Base-by-base conservation (phyloP, 2,797 vertebrate genomes). In the Sarcoramphus papa region DNA sequence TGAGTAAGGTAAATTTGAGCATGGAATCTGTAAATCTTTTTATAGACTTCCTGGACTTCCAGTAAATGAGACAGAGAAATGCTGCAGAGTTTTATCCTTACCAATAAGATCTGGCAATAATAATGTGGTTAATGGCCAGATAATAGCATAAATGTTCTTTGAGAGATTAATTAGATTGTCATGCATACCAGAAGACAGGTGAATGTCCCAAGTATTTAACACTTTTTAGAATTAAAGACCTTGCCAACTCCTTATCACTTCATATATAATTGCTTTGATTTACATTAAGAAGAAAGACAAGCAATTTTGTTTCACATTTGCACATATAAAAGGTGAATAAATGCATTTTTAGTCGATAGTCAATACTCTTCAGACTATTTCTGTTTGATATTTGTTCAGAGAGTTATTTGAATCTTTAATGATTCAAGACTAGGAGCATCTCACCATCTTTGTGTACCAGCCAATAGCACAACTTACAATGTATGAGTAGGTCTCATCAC, bases 161-260 rank as follows among this genome's bases (percentile, higher is more conserved):
- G 20, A 82, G 35, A 95, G 72, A 94, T 96, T 85, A 96, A 81
- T 96, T 79, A 86, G 82, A 85, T 90, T 87, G 43, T 85, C 79
- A 73, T 65, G 67, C 31, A 77, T 57, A 60, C 33, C 23, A 93
- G 72, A 78, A 95, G 67, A 57, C 21, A 43, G 56, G 43, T 81
- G 22, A 76, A 92, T 84, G 21, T 83, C 45, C 33, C 31, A 85
- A 74, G 53, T 89, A 87, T 79, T 93, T 94, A 78, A 33, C 22
- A 67, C 4, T 3, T 74, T 84, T 67, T 87, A 88, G 59, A 96
- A 85, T 95, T 90, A 70, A 95, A 88, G 73, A 78, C 43, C 33
- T 91, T 85, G 35, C 14, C 70, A 48, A 3, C 21, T 89, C 40
- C 65, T 90, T 91, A 89, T 93, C 70, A 35, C 31, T 69, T 72